Evolutionary conservation across 2,888 invertebrate species (phyloP).

Genomic region (Rotaria macrura): DNA sequence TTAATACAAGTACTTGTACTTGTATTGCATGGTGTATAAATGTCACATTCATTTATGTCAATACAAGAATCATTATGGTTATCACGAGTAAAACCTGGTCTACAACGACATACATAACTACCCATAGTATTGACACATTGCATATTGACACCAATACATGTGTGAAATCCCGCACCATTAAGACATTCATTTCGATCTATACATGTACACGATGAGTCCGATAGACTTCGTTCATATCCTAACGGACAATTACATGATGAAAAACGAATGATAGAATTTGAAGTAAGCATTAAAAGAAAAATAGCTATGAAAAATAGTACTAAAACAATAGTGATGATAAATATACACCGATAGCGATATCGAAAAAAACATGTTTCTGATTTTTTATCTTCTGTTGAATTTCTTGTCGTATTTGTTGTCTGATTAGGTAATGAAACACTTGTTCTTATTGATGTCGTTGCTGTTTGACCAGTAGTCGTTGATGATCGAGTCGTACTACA

Average conservation of each 20-base stretch:
- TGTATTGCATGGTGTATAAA: not conserved
- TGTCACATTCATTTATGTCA: not conserved
- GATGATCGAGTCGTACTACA: not conserved
- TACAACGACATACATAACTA: constrained; percentile 21
- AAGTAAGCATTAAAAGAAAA: not conserved
- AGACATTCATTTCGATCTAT: constrained; percentile 14
- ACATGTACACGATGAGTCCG: not conserved
- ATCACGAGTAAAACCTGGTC: not conserved
- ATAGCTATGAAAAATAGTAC: not conserved
- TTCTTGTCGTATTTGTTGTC: not conserved
- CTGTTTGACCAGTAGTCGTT: not conserved
- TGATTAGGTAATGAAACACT: not conserved
- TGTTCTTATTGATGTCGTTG: not conserved
- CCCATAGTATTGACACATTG: constrained; percentile 15
- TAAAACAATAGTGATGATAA: not conserved
- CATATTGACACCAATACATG: not conserved
- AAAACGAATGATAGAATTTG: not conserved
- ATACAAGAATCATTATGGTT: not conserved
- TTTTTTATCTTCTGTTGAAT: not conserved
- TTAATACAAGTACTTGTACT: constrained; percentile 6
- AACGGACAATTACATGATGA: not conserved
- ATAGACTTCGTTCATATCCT: not conserved
- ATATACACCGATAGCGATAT: not conserved
- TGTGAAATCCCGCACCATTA: not conserved
- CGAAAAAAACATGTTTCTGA: not conserved